Conservation (phyloP, 2,888 invertebrate species). For the Andrena marginata region DNA sequence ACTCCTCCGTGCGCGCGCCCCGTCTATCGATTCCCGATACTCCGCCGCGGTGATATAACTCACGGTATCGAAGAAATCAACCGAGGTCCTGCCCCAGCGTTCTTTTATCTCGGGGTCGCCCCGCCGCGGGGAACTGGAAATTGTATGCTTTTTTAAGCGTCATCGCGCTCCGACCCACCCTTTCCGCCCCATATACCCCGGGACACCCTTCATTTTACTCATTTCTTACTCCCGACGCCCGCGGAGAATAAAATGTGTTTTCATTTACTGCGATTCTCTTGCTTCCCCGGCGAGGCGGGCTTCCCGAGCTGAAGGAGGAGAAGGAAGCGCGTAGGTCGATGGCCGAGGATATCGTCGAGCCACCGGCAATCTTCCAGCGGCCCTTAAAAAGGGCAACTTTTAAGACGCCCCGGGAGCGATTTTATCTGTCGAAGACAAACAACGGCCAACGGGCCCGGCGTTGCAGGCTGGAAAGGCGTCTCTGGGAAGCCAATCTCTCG, state of each 20-base stretch:
- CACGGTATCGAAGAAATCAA: conserved; percentile 53
- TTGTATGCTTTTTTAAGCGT: conserved; percentile 71
- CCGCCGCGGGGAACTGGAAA: conserved; percentile 72
- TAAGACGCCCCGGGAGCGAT: conserved; percentile 16
- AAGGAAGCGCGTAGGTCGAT: conserved; percentile 10
- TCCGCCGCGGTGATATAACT: not conserved
- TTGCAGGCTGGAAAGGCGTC: not conserved
- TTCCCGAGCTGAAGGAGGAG: not conserved
- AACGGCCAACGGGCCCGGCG: conserved; percentile 1
- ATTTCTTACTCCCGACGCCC: conserved; percentile 3
- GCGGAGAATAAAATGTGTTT: conserved; percentile 38
- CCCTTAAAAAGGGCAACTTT: conserved; percentile 8
- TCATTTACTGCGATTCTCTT: conserved; percentile 39
- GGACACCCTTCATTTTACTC: conserved; percentile 41
- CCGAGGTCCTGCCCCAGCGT: not conserved
- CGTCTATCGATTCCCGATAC: conserved; percentile 20
- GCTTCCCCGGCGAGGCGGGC: not conserved
- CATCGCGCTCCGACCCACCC: conserved; percentile 39
- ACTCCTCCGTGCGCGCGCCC: not conserved
- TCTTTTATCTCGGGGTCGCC: conserved; percentile 3
- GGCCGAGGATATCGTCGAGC: conserved; percentile 12
- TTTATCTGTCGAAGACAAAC: conserved; percentile 32
- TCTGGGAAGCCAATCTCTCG: conserved; percentile 14
- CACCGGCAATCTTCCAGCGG: conserved; percentile 11
- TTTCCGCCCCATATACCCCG: conserved; percentile 30